These are phyloP conservation scores for Geotrupes spiniger DNA, from an alignment of 2,888 invertebrate species.

Conservation along the genomic window DNA sequence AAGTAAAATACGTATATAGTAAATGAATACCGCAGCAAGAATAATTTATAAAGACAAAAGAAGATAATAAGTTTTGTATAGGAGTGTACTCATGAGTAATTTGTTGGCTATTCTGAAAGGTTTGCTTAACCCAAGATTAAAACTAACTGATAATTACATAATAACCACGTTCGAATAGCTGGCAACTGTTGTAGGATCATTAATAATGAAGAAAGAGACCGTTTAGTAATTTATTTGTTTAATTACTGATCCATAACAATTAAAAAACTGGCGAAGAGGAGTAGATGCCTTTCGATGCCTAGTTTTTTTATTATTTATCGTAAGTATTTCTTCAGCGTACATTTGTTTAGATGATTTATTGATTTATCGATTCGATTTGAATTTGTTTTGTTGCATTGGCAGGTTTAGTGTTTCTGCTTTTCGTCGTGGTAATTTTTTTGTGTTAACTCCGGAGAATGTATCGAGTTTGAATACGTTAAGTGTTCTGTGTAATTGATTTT, in stretches of 20 bases:
- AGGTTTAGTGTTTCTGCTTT: constrained; percentile 21
- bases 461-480: constrained; percentile 19
- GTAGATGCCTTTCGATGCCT: constrained; percentile 35
- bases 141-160: constrained; percentile 56
- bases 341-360: constrained; percentile 25
- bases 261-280: constrained; percentile 39
- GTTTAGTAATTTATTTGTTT: constrained; percentile 54
- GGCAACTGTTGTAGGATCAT: constrained; percentile 51
- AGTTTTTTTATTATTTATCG: constrained; percentile 26
- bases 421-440: constrained; percentile 17
- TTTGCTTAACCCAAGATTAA: constrained; percentile 56
- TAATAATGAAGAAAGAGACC: constrained; percentile 50
- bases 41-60: constrained; percentile 32
- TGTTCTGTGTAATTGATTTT: constrained; percentile 28
- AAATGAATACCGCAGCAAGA: constrained; percentile 14
- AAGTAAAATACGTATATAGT: constrained; percentile 6
- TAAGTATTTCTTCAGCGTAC: constrained; percentile 20
- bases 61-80: constrained; percentile 32
- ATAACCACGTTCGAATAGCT: constrained; percentile 50
- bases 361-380: constrained; percentile 22
- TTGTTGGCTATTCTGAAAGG: constrained; percentile 53
- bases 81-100: constrained; percentile 46
- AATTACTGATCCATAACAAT: constrained; percentile 53
- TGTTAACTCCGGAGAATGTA: constrained; percentile 13
- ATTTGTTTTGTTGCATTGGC: constrained; percentile 17